Base-by-base conservation (phyloP, 2,888 invertebrate species). In the Drosophila prostipennis region DNA sequence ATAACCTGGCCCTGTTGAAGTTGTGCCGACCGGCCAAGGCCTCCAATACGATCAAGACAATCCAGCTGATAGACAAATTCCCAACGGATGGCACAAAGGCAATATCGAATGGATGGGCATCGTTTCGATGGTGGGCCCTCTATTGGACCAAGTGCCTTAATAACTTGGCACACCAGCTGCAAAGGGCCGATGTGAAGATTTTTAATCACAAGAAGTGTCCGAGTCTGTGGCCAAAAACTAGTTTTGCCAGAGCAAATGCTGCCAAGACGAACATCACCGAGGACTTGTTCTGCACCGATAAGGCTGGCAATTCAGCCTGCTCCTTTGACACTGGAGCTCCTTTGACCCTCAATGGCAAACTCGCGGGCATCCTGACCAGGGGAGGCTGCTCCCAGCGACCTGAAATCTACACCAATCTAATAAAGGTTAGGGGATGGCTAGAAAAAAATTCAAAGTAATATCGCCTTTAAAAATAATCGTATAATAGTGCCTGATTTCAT, bases 281-380 rank as follows among this genome's bases (percentile, higher is more conserved):
- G 1, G 13, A 14, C 2, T 7, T 26, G 14, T 6, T 60, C 19
- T 56, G 45, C 56, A 61, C 57, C 32, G 4, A 7, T 0, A 37
- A 55, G 19, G 2, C n/a, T 2, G 10, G 7, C 0, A 7, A 10
- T 2, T 34, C 23, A 0, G 6, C 34, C 23, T 57, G 58, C 57
- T 45, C n/a, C 37, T 45, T n/a, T 2, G 43, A 37, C 37, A 8
- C 14, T 36, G 59, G 59, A 7, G 8, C 59, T 2, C 60, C 57
- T 3, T 7, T 61, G n/a, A 13, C 10, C n/a, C 5, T 11, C 13
- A 2, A 11, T 6, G 14, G 11, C 7, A 14, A 13, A 1, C 23
- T 61, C 3, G 14, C 46, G 0, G 45, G 45, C 14, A 57, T 46
- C 10, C 10, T 61, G 11, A 6, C 19, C 13, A 14, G 13, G 8